Base-by-base conservation (phyloP, 1,140 invertebrate genomes). In the Drosophila sproati region DNA sequence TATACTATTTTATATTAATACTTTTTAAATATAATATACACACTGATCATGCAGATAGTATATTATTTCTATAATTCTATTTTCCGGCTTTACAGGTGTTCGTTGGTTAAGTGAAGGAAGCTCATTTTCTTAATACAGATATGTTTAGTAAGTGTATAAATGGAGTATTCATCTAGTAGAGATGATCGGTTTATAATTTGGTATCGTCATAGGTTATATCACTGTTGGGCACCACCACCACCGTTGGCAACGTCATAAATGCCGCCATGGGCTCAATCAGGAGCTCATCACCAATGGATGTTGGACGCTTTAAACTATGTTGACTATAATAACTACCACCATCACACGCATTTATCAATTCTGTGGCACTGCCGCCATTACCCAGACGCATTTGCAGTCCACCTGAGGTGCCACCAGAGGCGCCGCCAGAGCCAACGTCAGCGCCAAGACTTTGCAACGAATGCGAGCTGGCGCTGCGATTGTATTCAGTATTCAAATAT, bases 161-260 rank as follows among this genome's bases (percentile, higher is more conserved):
- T 20, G 1, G 2, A 6, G 32, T 48, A 28, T n/a, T 10, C 12
- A 60, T 55, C 50, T 7, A 41, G 54, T 60, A 54, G 7, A 66
- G 54, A 20, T 54, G 8, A 31, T 37, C 7, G 61, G 32, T 73
- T 86, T 83, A 92, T 70, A 92, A 77, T 69, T 88, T 85, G 45
- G 91, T 92, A 77, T 92, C 91, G 43, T 88, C 87, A 47, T 91
- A 81, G 48, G 48, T 52, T 8, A 60, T 60, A 64, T 90, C 82
- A 52, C 77, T 78, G 50, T 92, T 91, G 48, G 91, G 91, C 66
- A 92, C 86, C 56, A 92, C 88, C 59, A 92, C 86, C 72, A 92
- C 91, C 69, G 85, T 81, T 39, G 91, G 91, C 61, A 92, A 71
- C 12, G 60, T 60, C 34, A 35, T 43, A 43, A 51, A 76, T 7